phyloP scores from a whole-genome alignment of 2,797 vertebrate genomes.

The Gouania willdenowi region DNA sequence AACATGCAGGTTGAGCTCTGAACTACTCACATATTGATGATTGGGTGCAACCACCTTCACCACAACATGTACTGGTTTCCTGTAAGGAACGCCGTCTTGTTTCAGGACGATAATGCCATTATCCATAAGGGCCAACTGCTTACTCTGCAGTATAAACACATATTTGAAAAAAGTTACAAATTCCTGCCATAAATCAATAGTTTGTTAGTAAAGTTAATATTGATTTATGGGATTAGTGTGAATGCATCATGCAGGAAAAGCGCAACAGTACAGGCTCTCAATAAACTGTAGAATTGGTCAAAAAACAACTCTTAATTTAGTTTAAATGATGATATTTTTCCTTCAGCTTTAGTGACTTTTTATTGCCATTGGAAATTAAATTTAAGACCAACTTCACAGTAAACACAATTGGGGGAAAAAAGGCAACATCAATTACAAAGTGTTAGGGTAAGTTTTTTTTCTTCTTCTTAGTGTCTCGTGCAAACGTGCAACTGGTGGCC shows the following conservation, averaged over 20 bases:
- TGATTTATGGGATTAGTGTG: slow-evolving; percentile 1
- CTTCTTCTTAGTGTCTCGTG: no score
- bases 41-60: slow-evolving; percentile 26
- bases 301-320: no score
- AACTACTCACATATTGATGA: slow-evolving; percentile 54
- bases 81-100: slow-evolving; percentile 41
- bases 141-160: slow-evolving; percentile 56
- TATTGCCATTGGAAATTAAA: no score
- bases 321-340: no score
- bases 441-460: no score
- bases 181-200: not conserved
- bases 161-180: slow-evolving; percentile 14
- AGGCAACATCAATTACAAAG: no score
- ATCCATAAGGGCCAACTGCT: slow-evolving; percentile 50
- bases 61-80: slow-evolving; percentile 19
- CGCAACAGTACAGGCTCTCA: slow-evolving; percentile 35
- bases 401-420: no score
- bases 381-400: no score
- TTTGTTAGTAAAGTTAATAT: not conserved
- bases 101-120: slow-evolving; percentile 44
- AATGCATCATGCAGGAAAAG: slow-evolving; percentile 15
- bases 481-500: no score
- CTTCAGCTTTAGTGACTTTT: no score
- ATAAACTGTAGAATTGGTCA: no score
- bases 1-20: not conserved